Percentiles rank a stretch among this genome's conserved stretches.
Evolutionary conservation across 2,797 vertebrate species (phyloP).

Genomic region (Champsocephalus esox): DNA sequence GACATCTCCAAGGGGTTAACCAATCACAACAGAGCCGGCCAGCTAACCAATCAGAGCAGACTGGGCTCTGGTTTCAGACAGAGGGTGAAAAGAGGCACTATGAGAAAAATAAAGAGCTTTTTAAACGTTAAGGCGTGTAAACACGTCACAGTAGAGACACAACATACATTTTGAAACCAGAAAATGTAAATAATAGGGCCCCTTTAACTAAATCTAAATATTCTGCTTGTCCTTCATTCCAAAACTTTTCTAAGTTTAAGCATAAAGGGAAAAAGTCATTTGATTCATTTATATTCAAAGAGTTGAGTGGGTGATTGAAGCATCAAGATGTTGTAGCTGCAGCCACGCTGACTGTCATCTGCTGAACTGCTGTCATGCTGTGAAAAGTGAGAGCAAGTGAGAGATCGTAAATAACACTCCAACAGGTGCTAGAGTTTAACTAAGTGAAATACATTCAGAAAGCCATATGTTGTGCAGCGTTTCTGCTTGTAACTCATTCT

Average conservation of each 20-base stretch:
- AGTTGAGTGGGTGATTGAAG: slow-evolving; percentile 15
- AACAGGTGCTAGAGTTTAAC: slow-evolving; percentile 41
- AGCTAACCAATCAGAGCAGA: no score
- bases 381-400: slow-evolving; percentile 41
- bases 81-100: no score
- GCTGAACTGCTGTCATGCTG: slow-evolving; percentile 39
- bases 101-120: no score
- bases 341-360: slow-evolving; percentile 47
- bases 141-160: no score
- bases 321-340: slow-evolving; percentile 30
- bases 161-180: no score
- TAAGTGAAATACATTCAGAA: background rate
- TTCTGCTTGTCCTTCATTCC: background rate
- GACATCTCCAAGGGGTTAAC: no score
- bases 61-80: no score
- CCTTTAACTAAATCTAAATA: background rate
- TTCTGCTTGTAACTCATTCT: slow-evolving; percentile 12
- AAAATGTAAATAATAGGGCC: no score
- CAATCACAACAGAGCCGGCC: no score
- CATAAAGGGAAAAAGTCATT: slow-evolving; percentile 6
- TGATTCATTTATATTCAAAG: slow-evolving; percentile 31
- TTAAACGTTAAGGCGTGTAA: no score
- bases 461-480: slow-evolving; percentile 32
- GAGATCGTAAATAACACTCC: slow-evolving; percentile 21
- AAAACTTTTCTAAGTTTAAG: background rate